Percentiles rank a stretch among this genome's conserved stretches.
Evolutionary conservation across 2,888 invertebrate species (phyloP).

Genomic region (Autographa pulchrina): DNA sequence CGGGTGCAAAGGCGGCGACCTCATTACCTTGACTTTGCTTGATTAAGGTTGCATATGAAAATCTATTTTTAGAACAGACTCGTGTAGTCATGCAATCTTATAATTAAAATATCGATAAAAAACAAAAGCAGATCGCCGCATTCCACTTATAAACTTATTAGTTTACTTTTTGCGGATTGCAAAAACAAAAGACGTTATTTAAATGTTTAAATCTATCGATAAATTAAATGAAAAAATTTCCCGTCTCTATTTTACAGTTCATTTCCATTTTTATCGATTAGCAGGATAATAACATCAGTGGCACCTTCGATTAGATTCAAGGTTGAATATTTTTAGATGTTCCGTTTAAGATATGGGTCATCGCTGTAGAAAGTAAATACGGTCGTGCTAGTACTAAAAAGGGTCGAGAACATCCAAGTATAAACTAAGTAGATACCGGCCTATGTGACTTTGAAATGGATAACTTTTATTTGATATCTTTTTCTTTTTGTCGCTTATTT

Average conservation of each 20-base stretch:
- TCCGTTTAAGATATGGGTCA: constrained; percentile 12
- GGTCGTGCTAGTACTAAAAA: not conserved
- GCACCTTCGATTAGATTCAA: constrained; percentile 40
- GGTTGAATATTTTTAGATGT: constrained; percentile 40
- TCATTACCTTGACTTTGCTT: constrained; percentile 71
- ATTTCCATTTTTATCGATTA: constrained; percentile 36
- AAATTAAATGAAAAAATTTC: not conserved
- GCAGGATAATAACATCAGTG: constrained; percentile 13
- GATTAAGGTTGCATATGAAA: constrained; percentile 55
- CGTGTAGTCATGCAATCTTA: not conserved
- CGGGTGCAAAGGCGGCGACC: constrained; percentile 38
- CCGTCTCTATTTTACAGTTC: constrained; percentile 23
- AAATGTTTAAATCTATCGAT: not conserved
- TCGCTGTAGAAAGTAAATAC: not conserved
- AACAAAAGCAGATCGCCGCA: not conserved
- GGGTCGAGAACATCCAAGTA: not conserved
- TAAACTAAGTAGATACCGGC: too few relatives aligned
- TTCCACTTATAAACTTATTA: not conserved
- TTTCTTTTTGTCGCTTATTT: too few relatives aligned
- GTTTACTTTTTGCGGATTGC: not conserved
- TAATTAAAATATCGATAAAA: not conserved
- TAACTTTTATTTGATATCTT: too few relatives aligned
- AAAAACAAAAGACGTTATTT: not conserved
- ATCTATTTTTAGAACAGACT: constrained; percentile 49
- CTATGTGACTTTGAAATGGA: too few relatives aligned